A percentile compares a stretch with the other conserved stretches of the same genome.
Conservation (phyloP, 2,113 vertebrate species). For the Hemichromis elongatus region DNA sequence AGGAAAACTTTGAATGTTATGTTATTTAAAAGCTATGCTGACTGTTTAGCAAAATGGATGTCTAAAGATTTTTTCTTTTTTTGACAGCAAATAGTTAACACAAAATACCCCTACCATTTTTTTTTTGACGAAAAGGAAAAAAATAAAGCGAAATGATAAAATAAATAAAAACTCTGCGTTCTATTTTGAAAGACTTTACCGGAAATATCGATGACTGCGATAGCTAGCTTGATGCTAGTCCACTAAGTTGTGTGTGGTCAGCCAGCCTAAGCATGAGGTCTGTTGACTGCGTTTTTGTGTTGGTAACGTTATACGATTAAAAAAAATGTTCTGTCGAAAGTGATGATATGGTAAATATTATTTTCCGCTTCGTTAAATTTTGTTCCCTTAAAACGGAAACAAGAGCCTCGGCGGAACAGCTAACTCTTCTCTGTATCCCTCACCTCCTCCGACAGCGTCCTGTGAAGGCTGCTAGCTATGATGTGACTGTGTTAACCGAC, state of each 20-base stretch:
- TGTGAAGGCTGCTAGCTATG: slow-evolving; percentile 29
- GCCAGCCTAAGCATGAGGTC: slow-evolving; percentile 27
- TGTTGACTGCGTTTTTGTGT: background rate
- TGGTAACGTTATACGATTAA: background rate
- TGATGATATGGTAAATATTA: background rate
- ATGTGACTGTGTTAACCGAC: slow-evolving; percentile 32
- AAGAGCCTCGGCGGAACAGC: background rate
- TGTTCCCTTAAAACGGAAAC: background rate
- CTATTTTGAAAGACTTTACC: slow-evolving; percentile 15
- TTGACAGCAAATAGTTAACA: background rate
- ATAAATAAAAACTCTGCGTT: background rate
- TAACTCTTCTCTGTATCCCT: slow-evolving; percentile 18
- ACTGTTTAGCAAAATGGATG: background rate
- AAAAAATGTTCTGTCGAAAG: background rate
- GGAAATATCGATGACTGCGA: background rate
- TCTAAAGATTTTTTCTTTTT: background rate
- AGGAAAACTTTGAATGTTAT: background rate
- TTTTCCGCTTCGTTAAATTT: background rate
- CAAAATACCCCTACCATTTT: background rate
- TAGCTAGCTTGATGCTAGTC: background rate
- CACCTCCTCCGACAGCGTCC: slow-evolving; percentile 2
- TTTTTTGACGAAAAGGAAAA: background rate
- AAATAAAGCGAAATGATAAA: background rate
- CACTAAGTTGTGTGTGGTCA: slow-evolving; percentile 58
- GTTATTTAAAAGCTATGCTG: background rate